A percentile compares a stretch with the other conserved stretches of the same genome.
Conservation (phyloP, 2,797 vertebrate species). For the Eospalax fontanierii region DNA sequence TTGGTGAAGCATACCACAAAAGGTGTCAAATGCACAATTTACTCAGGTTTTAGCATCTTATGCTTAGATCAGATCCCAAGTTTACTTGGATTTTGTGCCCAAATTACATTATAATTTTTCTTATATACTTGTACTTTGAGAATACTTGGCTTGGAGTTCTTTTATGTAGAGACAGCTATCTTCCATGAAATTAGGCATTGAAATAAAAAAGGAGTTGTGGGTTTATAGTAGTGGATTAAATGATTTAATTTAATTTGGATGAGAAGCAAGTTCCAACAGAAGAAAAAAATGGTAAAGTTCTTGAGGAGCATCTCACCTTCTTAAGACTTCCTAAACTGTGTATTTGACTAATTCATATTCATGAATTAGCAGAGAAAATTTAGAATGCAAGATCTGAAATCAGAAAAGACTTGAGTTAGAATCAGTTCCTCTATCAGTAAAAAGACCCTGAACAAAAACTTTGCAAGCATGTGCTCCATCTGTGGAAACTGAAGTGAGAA, state of each 20-base stretch:
- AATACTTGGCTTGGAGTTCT: background rate
- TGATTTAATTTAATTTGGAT: background rate
- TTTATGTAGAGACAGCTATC: background rate
- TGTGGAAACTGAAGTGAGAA: background rate
- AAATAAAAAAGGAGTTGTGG: background rate
- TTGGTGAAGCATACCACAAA: background rate
- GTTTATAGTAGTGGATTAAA: slow-evolving; percentile 2
- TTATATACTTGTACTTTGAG: too few relatives aligned
- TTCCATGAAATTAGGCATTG: slow-evolving; percentile 28
- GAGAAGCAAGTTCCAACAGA: background rate
- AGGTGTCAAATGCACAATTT: background rate
- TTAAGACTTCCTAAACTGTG: background rate
- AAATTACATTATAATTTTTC: background rate
- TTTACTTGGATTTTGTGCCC: background rate
- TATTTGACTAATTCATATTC: slow-evolving; percentile 40
- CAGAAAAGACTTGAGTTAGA: background rate
- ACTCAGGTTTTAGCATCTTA: background rate
- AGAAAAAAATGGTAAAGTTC: background rate
- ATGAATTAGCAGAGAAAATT: slow-evolving; percentile 6
- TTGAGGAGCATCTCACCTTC: background rate
- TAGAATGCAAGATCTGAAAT: background rate
- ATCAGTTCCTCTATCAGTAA: background rate
- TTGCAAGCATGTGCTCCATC: background rate
- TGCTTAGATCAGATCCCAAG: too few relatives aligned
- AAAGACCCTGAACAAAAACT: background rate